These are phyloP conservation scores for Anas bahamensis DNA, from an alignment of 2,797 vertebrate species.

Conservation along the genomic window DNA sequence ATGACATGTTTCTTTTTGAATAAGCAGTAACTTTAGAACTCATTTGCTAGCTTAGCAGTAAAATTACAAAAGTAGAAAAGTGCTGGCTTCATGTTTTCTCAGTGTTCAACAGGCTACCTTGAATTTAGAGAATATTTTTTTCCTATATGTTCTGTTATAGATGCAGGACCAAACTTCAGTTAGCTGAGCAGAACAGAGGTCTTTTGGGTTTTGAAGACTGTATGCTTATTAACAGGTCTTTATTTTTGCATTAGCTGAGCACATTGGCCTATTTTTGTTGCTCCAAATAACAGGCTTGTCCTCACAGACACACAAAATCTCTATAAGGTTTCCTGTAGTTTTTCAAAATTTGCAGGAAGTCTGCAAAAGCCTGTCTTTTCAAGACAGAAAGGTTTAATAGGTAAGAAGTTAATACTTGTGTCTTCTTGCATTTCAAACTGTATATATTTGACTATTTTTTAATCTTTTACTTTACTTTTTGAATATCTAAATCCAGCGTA, in stretches of 20 bases:
- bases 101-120: not conserved
- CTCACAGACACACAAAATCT: not conserved
- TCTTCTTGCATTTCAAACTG: not conserved
- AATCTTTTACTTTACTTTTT: not conserved
- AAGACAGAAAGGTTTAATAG: not conserved
- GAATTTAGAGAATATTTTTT: not conserved
- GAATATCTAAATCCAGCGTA: not conserved
- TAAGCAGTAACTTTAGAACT: not conserved
- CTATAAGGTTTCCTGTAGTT: not conserved
- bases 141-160: not conserved
- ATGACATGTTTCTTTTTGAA: not conserved
- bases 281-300: not conserved
- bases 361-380: not conserved
- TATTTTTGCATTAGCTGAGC: not conserved
- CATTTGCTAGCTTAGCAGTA: not conserved
- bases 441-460: not conserved
- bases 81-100: not conserved
- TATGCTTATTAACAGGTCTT: not conserved
- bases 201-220: not conserved
- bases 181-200: not conserved
- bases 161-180: not conserved
- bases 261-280: not conserved
- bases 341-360: not conserved
- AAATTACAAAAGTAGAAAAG: not conserved
- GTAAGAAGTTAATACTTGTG: not conserved